Percentiles rank a stretch among this genome's conserved stretches.
phyloP scores from a whole-genome alignment of 2,797 vertebrate genomes.

The Remorina albescens region DNA sequence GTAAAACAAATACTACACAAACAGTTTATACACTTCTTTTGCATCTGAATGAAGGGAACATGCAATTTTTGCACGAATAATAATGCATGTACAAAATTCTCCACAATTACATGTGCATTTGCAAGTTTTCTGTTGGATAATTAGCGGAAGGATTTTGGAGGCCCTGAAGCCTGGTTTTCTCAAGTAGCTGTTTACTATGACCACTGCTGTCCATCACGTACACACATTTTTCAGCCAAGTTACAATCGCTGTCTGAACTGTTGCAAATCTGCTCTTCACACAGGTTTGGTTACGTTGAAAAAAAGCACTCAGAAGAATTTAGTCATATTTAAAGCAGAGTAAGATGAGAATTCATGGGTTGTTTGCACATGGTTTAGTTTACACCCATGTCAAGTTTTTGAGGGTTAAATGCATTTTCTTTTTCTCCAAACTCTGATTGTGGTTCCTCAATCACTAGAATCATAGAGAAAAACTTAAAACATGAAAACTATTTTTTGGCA shows the following conservation, averaged over 20 bases:
- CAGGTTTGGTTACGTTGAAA: neutral
- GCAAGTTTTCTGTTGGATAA: neutral
- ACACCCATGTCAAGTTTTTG: neutral
- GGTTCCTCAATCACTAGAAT: neutral
- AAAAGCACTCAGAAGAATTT: neutral
- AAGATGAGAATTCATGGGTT: neutral
- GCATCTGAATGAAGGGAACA: neutral
- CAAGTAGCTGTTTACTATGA: neutral
- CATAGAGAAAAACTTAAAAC: neutral
- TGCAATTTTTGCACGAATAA: neutral
- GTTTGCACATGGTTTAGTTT: neutral
- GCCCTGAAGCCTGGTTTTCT: neutral
- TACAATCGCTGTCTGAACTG: too few relatives aligned
- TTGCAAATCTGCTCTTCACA: neutral
- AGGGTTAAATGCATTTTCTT: neutral
- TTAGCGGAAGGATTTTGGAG: neutral
- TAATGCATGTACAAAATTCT: neutral
- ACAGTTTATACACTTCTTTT: neutral
- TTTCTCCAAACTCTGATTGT: too few relatives aligned
- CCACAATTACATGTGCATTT: neutral
- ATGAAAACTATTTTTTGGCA: neutral
- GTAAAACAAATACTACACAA: neutral
- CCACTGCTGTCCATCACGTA: neutral
- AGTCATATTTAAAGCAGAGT: neutral
- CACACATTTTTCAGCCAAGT: neutral